Base-by-base conservation (phyloP, 2,797 vertebrate genomes). In the Leptatherina wallacei region DNA sequence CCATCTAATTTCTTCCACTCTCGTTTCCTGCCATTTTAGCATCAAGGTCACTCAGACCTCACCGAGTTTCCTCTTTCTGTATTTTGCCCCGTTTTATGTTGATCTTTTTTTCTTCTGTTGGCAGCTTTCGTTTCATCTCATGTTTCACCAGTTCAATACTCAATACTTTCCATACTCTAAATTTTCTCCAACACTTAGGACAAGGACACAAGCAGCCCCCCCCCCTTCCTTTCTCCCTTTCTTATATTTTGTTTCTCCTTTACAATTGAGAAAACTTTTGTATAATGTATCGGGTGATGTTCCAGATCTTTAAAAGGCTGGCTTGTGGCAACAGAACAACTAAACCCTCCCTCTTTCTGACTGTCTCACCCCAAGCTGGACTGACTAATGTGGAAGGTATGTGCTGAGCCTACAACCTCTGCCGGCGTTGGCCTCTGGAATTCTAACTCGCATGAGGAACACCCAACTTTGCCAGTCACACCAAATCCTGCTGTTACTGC, bases 361-460 rank as follows among this genome's bases (percentile, higher is more conserved):
- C 87, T 78, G 84, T 90, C 85, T 85, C 84, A 79, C 71, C 75
- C 78, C 74, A 58, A 81, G 80, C 86, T 24, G 76, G 58, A 77
- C 87, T 93, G 91, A 94, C 92, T 94, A 90, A 94, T 89, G 84
- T 85, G 91, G 91, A 95, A 95, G 93, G 91, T 93, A 95, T 95
- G 90, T 93, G 93, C 93, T 94, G 93, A 94, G 90, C 83, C 67
- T 89, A 92, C 92, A 93, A 85, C 86, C 91, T 92, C 82, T 61
- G 66, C 87, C 62, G 74, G 57, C 69, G 73, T 77, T 85, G 85
- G 90, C 86, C 88, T 92, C 91, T 91, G 91, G 90, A 94, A 94
- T 94, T 90, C 89, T 76, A 88, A 89, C 92, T 92, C 87, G 88
- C 69, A 82, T 8, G 80, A 91, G 90, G 81, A 93, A 92, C 92